These are phyloP conservation scores for Drosophila ambigua DNA, from an alignment of 1,140 invertebrate species.

Conservation along the genomic window DNA sequence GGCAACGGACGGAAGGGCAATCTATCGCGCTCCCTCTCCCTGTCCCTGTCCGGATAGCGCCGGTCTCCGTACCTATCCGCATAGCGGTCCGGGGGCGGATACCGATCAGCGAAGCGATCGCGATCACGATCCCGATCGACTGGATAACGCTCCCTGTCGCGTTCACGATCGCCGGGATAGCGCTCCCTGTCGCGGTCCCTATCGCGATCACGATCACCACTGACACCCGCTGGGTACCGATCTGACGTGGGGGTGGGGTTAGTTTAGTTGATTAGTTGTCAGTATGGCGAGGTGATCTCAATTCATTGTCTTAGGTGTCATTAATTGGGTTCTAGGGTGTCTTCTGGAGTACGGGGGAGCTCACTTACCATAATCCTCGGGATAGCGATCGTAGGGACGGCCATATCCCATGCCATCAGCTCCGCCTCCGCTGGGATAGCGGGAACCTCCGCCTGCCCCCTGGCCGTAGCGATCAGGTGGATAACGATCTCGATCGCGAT, in stretches of 20 bases:
- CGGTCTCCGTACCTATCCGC: slow-evolving; percentile 45
- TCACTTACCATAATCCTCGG: slow-evolving; percentile 69
- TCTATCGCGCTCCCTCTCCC: slow-evolving; percentile 68
- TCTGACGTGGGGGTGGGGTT: slow-evolving; percentile 37
- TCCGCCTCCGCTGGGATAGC: slow-evolving; percentile 49
- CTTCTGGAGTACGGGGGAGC: not conserved
- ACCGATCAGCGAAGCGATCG: slow-evolving; percentile 52
- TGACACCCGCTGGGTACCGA: slow-evolving; percentile 83
- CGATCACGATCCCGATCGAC: slow-evolving; percentile 68
- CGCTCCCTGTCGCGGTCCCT: slow-evolving; percentile 82
- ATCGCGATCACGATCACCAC: slow-evolving; percentile 79
- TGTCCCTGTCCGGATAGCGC: slow-evolving; percentile 41
- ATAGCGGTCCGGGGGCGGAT: slow-evolving; percentile 54
- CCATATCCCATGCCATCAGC: slow-evolving; percentile 58
- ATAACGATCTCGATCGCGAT: slow-evolving; percentile 55
- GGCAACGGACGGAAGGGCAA: slow-evolving; percentile 82
- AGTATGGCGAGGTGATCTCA: slow-evolving; percentile 43
- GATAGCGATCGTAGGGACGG: slow-evolving; percentile 73
- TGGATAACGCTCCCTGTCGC: slow-evolving; percentile 76
- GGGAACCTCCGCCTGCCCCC: slow-evolving; percentile 24
- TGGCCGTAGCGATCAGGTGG: slow-evolving; percentile 50
- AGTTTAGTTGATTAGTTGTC: slow-evolving; percentile 73
- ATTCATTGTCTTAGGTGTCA: slow-evolving; percentile 24
- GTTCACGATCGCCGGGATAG: slow-evolving; percentile 75
- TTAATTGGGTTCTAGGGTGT: slow-evolving; percentile 31